Base-by-base conservation (phyloP, 2,888 invertebrate species). In the Tupiocoris notatus region DNA sequence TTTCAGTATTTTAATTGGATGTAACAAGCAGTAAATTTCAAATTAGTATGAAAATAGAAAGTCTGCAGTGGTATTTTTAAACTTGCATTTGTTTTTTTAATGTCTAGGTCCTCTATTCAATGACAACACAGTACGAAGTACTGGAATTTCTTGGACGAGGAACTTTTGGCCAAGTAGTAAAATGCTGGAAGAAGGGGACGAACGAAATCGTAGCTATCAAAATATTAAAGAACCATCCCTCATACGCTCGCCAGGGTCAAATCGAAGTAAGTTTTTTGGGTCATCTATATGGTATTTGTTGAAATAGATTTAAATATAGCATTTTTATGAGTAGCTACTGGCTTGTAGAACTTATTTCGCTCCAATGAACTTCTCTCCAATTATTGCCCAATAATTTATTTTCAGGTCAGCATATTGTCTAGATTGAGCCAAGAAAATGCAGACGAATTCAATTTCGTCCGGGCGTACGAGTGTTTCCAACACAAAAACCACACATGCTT, bases 101-200 rank as follows among this genome's bases (percentile, higher is more conserved):
- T n/a, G 24, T 73, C 21, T 16, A 73, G 73, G 73, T 73, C 81
- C 91, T 98, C 83, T 96, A 95, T 87, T 98, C 98, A 82, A 92
- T 95, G 89, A 95, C 95, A 83, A 95, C 95, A 83, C 93, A 96
- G 87, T 98, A 91, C 85, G 90, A 82, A 79, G 98, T 98, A 83
- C 88, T 98, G 85, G 98, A 99, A 88, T 99, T 99, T 87, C 90
- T 99, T 83, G 99, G 99, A 81, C 92, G 99, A 82, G 99, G 99
- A 83, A 99, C 98, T 81, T 99, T 99, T 87, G 98, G 98, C 80
- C 90, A 92, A 85, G 87, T 99, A 84, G 99, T 99, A 84, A 99
- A 99, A 88, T 99, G 99, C 86, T 99, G 99, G 98, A 99, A 99
- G 87, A 98, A 98, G 85, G 98, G 98, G 85, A 99, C 99, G 82